These are phyloP conservation scores for Spinus olivaceus DNA, from an alignment of 2,797 vertebrate species.

Conservation along the genomic window DNA sequence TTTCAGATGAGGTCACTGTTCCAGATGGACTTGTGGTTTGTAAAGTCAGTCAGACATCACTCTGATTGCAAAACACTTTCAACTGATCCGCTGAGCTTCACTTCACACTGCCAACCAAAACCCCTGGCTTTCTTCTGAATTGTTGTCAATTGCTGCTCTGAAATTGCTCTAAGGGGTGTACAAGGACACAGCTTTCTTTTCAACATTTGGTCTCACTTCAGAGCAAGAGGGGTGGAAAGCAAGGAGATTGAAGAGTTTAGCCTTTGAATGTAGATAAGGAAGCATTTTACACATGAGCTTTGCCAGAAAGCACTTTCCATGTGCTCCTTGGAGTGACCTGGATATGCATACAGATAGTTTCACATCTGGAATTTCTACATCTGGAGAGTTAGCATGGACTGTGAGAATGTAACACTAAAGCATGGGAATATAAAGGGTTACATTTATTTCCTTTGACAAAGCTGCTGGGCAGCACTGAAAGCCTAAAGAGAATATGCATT, in stretches of 20 bases:
- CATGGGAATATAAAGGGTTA: neutral
- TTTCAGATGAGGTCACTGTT: constrained; percentile 11
- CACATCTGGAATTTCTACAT: neutral
- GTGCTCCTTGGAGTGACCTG: neutral
- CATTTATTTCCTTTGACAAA: neutral
- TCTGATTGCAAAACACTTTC: neutral
- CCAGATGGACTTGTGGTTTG: neutral
- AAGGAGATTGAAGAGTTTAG: neutral
- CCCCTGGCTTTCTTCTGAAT: neutral
- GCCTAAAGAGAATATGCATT: neutral
- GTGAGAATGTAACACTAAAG: neutral
- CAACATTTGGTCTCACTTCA: neutral
- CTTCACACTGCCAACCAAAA: neutral
- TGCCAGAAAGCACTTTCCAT: neutral
- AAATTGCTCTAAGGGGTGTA: neutral
- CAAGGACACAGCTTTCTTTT: neutral
- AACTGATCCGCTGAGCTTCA: neutral
- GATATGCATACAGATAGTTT: neutral
- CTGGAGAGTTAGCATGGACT: neutral
- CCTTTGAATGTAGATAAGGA: neutral
- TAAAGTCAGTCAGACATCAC: neutral
- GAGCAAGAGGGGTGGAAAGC: neutral
- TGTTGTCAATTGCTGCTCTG: neutral
- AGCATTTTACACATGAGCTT: neutral
- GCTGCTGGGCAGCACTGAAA: neutral